Evolutionary conservation across 1,140 invertebrate species (phyloP), one percentile per base, ranked within the genome.

Genomic region (Trinorchestia longiramus): DNA sequence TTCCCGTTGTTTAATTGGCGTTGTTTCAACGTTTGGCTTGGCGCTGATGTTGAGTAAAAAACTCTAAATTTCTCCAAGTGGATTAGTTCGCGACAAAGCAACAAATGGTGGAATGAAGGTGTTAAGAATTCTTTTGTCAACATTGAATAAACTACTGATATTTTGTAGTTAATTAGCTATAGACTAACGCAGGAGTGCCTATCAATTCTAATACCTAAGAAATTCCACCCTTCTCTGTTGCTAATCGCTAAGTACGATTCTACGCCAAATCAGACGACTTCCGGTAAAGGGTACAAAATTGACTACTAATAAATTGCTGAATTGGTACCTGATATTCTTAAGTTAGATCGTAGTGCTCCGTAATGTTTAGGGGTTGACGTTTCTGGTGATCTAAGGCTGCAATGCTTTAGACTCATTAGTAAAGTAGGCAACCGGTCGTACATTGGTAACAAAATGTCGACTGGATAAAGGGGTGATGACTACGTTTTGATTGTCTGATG

Each of bases 321-420:
- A 90, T 90, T 90, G 88, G 88, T 90, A 90, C 88, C 88, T 90
- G 88, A 90, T 90, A 90, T 90, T 90, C 36, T 90, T 90, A 90
- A 90, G 88, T 90, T 77, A 90, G 88, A 43, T 43, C 88, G n/a
- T 90, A 90, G 88, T 41, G 41, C 28, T 90, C 88, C 88, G n/a
- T 90, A 90, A 77, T 77, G 28, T 36, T 77, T 77, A 77, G 62
- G 62, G 88, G 4, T 77, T 41, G 88, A 90, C 88, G 41, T 90
- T 42, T 42, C 43, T 43, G 8, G 15, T 90, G 41, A 90, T 42
- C 43, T 41, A 42, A 36, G 4, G 28, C 43, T 42, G 41, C n/a
- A 17, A 90, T 42, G 88, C 43, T 43, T 42, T 90, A 41, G 28
- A 28, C 62, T 11, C 28, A 36, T 77, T 28, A 28, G 28, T 77